Percentiles rank a stretch among this genome's conserved stretches.
These are phyloP conservation scores for Bimastos eiseni DNA, from an alignment of 2,888 invertebrate species.

Conservation along the genomic window DNA sequence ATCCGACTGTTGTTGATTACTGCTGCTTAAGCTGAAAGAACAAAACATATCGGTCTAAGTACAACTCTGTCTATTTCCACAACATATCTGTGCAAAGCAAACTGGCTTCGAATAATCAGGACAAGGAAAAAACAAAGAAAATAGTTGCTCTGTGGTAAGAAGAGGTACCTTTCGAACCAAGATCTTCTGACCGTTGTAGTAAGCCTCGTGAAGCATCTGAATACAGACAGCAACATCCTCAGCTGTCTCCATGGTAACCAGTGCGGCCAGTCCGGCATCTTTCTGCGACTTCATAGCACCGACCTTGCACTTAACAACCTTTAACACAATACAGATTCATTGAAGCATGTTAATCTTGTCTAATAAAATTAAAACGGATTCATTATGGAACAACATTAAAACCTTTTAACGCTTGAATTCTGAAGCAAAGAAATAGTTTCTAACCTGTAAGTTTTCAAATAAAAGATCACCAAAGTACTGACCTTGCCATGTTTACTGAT, in stretches of 20 bases:
- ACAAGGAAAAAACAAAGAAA: not conserved
- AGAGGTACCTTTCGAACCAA: conserved; percentile 17
- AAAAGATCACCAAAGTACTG: not conserved
- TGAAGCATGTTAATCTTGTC: not conserved
- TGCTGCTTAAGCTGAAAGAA: not conserved
- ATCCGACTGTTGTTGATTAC: not conserved
- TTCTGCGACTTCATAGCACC: conserved; percentile 16
- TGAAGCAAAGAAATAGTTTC: not conserved
- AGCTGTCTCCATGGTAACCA: conserved; percentile 21
- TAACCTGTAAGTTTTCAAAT: not conserved
- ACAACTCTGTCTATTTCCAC: not conserved
- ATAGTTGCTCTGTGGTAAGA: not conserved
- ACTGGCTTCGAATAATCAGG: not conserved
- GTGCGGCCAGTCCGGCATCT: not conserved
- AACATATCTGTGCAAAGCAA: not conserved
- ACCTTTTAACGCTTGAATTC: not conserved
- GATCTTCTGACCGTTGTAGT: conserved; percentile 9
- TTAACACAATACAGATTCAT: not conserved
- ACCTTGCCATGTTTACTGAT: conserved; percentile 13
- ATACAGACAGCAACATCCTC: not conserved
- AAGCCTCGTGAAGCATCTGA: not conserved
- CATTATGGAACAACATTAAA: not conserved
- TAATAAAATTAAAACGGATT: not conserved
- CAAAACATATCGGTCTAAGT: not conserved
- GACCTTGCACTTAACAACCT: conserved; percentile 20